Conservation (phyloP, 2,888 invertebrate genomes). For the Hydrotaea cyrtoneurina region DNA sequence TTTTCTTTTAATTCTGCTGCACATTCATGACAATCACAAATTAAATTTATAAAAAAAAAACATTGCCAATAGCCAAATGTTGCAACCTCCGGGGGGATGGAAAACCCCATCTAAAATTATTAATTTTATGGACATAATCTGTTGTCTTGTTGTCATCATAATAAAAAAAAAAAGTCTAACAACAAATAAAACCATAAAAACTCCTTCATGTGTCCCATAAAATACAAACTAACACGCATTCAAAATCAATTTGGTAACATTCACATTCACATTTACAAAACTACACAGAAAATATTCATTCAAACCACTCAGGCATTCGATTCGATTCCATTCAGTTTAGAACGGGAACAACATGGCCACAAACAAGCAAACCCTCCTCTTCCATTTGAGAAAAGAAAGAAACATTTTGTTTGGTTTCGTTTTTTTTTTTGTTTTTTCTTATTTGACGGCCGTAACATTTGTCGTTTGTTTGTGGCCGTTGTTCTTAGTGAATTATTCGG, state of each 20-base stretch:
- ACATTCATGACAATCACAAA: too few relatives aligned
- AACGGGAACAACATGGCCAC: background rate
- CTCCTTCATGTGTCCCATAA: background rate
- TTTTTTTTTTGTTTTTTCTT: background rate
- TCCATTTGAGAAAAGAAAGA: background rate
- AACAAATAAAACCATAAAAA: slow-evolving; percentile 19
- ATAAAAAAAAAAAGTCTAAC: background rate
- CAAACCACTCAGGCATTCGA: background rate
- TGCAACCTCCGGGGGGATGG: too few relatives aligned
- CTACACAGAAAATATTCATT: background rate
- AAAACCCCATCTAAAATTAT: background rate
- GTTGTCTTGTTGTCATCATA: background rate
- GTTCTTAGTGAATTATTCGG: background rate
- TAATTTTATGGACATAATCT: background rate
- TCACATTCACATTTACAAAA: background rate
- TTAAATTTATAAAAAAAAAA: too few relatives aligned
- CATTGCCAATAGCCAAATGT: too few relatives aligned
- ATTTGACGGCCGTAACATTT: slow-evolving; percentile 23
- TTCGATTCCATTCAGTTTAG: background rate
- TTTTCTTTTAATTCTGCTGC: too few relatives aligned
- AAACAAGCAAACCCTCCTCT: background rate
- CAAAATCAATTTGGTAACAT: slow-evolving; percentile 51
- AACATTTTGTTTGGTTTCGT: slow-evolving; percentile 27
- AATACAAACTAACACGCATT: slow-evolving; percentile 49
- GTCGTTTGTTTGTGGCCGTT: background rate